Conservation (phyloP, 2,113 vertebrate genomes). For the Australoheros scitulus region DNA sequence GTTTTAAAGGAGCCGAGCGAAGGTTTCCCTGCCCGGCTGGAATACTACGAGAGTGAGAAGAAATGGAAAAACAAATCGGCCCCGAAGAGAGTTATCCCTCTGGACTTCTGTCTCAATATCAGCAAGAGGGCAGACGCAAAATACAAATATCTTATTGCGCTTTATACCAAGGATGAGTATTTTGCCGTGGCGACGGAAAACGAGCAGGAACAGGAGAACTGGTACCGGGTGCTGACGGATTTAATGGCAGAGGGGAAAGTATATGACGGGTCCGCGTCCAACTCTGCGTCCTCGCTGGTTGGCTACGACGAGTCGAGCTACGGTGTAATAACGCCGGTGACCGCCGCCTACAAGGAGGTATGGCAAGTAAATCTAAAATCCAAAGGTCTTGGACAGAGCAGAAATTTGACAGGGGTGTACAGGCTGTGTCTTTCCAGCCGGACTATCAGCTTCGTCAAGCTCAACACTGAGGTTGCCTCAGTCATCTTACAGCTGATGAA, state of each 20-base stretch:
- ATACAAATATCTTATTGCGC: constrained; percentile 95
- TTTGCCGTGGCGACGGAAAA: constrained; percentile 95
- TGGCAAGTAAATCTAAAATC: constrained; percentile 97
- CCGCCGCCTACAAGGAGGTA: constrained; percentile 90
- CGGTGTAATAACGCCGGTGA: constrained; percentile 85
- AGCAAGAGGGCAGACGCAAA: constrained; percentile 97
- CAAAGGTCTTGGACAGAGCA: constrained; percentile 92
- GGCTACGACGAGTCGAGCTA: constrained; percentile 87
- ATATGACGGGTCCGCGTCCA: constrained; percentile 77
- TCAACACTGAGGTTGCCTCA: constrained; percentile 91
- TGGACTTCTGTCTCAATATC: constrained; percentile 95
- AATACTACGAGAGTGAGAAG: constrained; percentile 99
- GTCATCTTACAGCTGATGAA: constrained; percentile 97
- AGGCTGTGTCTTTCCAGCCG: constrained; percentile 93
- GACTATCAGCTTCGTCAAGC: constrained; percentile 92
- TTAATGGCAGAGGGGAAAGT: constrained; percentile 87
- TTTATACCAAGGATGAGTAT: constrained; percentile 97
- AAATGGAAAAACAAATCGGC: constrained; percentile 97
- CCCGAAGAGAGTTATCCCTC: constrained; percentile 90
- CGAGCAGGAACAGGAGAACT: constrained; percentile 94
- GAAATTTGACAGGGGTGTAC: constrained; percentile 91
- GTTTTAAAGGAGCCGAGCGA: constrained; percentile 85
- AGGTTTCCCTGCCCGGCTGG: constrained; percentile 86
- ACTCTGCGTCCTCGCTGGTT: constrained; percentile 82
- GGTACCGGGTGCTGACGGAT: constrained; percentile 90